phyloP scores from a whole-genome alignment of 2,797 vertebrate genomes.

The Chaetodon trifasciatus region DNA sequence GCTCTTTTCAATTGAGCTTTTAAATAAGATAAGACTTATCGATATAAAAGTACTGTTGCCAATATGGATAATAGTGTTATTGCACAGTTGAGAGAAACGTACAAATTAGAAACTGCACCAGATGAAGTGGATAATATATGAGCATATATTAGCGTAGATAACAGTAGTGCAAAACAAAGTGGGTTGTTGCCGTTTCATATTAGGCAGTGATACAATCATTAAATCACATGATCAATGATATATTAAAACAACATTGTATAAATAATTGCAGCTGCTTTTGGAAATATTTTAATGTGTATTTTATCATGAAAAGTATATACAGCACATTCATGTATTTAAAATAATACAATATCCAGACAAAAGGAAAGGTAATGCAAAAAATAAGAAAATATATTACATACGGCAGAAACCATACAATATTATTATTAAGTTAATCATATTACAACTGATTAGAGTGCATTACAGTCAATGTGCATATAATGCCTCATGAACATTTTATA shows the following conservation, averaged over 20 bases:
- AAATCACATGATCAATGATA: neutral
- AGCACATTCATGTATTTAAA: neutral
- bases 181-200: neutral
- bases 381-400: neutral
- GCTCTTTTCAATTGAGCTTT: neutral
- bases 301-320: neutral
- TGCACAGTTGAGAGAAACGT: too few relatives aligned
- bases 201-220: neutral
- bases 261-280: neutral
- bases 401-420: conserved; percentile 5
- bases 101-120: too few relatives aligned
- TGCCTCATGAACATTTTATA: neutral
- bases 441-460: neutral
- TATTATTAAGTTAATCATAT: neutral
- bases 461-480: conserved; percentile 6
- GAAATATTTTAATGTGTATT: conserved; percentile 11
- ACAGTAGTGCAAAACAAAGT: too few relatives aligned
- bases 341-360: neutral
- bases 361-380: neutral
- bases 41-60: too few relatives aligned
- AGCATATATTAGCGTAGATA: too few relatives aligned
- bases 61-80: too few relatives aligned
- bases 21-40: neutral
- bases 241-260: neutral
- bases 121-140: too few relatives aligned